Evolutionary conservation across 2,113 vertebrate genomes (phyloP).

Genomic region (Gallinago paraguaiae): DNA sequence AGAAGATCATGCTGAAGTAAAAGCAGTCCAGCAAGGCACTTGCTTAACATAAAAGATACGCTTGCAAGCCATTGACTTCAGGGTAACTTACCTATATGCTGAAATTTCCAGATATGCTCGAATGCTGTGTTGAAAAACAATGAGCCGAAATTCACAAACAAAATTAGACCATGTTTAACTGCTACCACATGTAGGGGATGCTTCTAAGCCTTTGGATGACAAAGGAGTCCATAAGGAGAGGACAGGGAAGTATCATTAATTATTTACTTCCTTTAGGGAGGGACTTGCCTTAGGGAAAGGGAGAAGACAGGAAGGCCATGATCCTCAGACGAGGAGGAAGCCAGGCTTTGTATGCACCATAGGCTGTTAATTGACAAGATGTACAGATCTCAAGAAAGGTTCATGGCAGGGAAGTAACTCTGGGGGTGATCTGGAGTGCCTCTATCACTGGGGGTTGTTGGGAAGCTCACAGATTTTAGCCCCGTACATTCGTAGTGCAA

Average conservation of each 20-base stretch:
- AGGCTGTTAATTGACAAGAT: not conserved
- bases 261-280: not conserved
- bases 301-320: not conserved
- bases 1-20: not conserved
- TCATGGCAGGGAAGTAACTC: not conserved
- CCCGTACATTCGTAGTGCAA: not conserved
- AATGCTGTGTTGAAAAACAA: not conserved
- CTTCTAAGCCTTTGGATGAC: not conserved
- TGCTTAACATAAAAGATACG: not conserved
- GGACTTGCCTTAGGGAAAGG: not conserved
- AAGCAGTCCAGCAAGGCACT: not conserved
- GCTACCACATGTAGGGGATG: not conserved
- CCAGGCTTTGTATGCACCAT: not conserved
- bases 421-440: not conserved
- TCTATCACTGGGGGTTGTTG: accelerated
- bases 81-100: not conserved
- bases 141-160: not conserved
- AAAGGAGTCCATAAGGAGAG: not conserved
- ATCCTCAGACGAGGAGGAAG: not conserved
- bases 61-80: not conserved
- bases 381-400: not conserved
- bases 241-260: not conserved
- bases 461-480: not conserved
- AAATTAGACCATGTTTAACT: not conserved
- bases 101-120: not conserved